Evolutionary conservation across 2,113 vertebrate genomes (phyloP).

Genomic region (Heliornis fulica): DNA sequence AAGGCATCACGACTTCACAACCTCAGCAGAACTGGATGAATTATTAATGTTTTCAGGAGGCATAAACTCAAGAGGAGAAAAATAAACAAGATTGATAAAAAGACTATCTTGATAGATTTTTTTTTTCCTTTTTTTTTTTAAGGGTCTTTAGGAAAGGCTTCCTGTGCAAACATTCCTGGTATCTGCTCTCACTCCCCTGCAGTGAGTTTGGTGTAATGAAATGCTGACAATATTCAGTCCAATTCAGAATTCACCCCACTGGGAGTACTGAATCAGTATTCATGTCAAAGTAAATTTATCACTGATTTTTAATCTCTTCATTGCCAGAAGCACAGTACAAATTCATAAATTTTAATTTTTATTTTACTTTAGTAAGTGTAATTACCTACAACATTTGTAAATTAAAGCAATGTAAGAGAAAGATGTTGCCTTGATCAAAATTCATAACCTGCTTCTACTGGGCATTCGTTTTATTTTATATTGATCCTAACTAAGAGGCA

Average conservation of each 20-base stretch:
- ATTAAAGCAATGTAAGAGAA: conserved; percentile 24
- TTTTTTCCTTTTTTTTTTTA: background rate
- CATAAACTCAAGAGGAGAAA: background rate
- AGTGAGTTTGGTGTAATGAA: background rate
- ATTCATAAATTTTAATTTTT: conserved; percentile 65
- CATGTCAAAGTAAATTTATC: conserved; percentile 49
- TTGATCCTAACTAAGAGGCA: conserved; percentile 10
- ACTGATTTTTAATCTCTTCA: conserved; percentile 55
- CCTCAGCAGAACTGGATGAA: background rate
- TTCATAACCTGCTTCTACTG: conserved; percentile 17
- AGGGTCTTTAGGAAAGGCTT: background rate
- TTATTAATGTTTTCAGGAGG: background rate
- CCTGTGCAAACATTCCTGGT: background rate
- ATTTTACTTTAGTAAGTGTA: conserved; percentile 59
- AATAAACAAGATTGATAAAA: background rate
- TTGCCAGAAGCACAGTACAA: conserved; percentile 38
- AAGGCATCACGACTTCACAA: background rate
- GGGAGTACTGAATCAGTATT: conserved; percentile 40
- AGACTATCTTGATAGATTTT: background rate
- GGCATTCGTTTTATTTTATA: conserved; percentile 18
- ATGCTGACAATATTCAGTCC: background rate
- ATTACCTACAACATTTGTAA: conserved; percentile 54
- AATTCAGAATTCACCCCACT: conserved; percentile 32
- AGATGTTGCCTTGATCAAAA: conserved; percentile 42
- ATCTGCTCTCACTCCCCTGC: background rate